Evolutionary conservation across 2,888 invertebrate species (phyloP).

Genomic region (Drosophila cyrtoloma): DNA sequence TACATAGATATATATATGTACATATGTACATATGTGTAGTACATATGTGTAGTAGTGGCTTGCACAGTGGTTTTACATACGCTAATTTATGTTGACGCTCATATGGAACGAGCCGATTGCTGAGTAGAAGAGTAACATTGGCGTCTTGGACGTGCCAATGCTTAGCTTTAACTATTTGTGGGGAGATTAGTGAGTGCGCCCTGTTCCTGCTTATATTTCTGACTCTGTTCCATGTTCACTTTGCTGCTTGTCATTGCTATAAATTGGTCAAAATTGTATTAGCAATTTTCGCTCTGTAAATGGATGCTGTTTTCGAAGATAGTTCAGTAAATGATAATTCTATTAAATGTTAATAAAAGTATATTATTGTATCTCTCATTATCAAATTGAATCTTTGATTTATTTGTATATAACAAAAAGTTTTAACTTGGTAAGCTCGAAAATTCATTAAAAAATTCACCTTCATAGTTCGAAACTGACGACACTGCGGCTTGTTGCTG

Average conservation of each 20-base stretch:
- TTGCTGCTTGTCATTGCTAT: not conserved
- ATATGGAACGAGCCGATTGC: slow-evolving; percentile 14
- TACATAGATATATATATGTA: not conserved
- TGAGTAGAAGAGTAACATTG: slow-evolving; percentile 4
- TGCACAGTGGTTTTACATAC: slow-evolving; percentile 38
- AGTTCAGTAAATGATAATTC: not conserved
- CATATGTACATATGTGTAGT: not conserved
- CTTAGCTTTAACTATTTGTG: not conserved
- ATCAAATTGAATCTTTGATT: not conserved
- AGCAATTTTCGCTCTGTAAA: not conserved
- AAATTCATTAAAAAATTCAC: no score
- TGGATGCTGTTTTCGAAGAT: not conserved
- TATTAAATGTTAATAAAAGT: not conserved
- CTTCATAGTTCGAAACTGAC: not conserved
- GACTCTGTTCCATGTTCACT: not conserved
- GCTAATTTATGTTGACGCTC: slow-evolving; percentile 68
- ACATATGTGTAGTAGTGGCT: not conserved
- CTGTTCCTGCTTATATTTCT: no score
- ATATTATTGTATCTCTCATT: not conserved
- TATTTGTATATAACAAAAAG: not conserved
- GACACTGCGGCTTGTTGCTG: not conserved
- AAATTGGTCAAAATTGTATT: slow-evolving; percentile 8
- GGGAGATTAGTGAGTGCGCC: not conserved
- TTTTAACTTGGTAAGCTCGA: not conserved
- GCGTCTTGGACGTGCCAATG: slow-evolving; percentile 7